Conservation (phyloP, 2,113 vertebrate genomes). For the Lampris megalopsis region DNA sequence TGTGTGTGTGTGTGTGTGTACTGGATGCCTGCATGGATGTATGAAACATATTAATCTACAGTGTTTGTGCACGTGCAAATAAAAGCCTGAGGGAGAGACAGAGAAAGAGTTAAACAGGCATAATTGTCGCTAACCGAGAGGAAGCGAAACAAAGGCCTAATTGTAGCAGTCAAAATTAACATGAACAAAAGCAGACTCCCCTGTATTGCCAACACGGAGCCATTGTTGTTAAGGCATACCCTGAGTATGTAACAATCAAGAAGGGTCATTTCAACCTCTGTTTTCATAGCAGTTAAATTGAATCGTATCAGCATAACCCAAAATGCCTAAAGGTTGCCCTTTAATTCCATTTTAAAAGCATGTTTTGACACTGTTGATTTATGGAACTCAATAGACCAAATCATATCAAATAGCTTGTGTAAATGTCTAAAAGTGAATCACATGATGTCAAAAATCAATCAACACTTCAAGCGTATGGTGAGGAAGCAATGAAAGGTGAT, state of each 20-base stretch:
- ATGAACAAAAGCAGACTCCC: conserved; percentile 14
- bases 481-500: not conserved
- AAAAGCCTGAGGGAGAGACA: not conserved
- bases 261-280: not conserved
- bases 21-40: too few relatives aligned
- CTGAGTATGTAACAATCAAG: not conserved
- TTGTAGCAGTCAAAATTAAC: not conserved
- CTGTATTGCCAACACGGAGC: not conserved
- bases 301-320: not conserved
- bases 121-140: not conserved
- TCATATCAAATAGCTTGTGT: not conserved
- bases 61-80: not conserved
- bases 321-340: conserved; percentile 37
- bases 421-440: conserved; percentile 12
- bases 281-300: not conserved
- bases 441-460: conserved; percentile 20
- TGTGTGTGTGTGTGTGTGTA: not conserved
- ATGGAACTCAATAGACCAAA: conserved; percentile 20
- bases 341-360: conserved; percentile 29
- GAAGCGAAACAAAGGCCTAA: not conserved
- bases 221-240: not conserved
- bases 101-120: not conserved
- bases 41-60: too few relatives aligned
- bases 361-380: conserved; percentile 36
- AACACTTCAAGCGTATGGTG: not conserved